Evolutionary conservation across 2,113 vertebrate species (phyloP).

Genomic region (Acinonyx jubatus): DNA sequence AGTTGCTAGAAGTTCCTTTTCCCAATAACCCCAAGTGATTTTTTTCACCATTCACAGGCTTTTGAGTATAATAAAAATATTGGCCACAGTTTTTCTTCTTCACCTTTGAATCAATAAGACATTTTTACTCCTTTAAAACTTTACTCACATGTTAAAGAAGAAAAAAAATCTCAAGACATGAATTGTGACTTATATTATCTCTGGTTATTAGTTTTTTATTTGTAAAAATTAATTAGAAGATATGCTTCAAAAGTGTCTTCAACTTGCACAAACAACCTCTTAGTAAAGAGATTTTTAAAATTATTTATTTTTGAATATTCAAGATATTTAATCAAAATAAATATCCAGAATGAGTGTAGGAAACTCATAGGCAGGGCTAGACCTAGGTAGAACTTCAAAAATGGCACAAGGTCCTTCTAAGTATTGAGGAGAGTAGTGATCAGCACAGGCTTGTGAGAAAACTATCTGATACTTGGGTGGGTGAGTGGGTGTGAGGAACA

Average conservation of each 20-base stretch:
- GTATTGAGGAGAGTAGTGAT: background rate
- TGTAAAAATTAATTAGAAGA: slow-evolving; percentile 12
- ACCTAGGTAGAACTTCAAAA: background rate
- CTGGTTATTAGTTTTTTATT: background rate
- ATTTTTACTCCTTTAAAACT: background rate
- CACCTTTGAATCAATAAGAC: background rate
- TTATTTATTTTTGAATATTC: background rate
- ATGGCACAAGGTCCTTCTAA: background rate
- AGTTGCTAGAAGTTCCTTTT: background rate
- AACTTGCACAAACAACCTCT: background rate
- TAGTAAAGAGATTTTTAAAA: background rate
- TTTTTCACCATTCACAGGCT: background rate
- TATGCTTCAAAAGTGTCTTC: background rate
- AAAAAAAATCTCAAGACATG: background rate
- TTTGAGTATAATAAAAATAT: background rate
- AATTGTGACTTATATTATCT: background rate
- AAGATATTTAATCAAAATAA: slow-evolving; percentile 25
- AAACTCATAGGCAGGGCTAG: background rate
- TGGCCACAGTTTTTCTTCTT: background rate
- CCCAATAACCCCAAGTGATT: background rate
- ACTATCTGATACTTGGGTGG: background rate
- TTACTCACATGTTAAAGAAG: background rate
- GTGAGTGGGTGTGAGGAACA: background rate
- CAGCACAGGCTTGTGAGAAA: background rate
- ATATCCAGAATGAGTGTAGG: background rate